phyloP scores from a whole-genome alignment of 2,888 invertebrate genomes.

The Ryuthela nishihirai region DNA sequence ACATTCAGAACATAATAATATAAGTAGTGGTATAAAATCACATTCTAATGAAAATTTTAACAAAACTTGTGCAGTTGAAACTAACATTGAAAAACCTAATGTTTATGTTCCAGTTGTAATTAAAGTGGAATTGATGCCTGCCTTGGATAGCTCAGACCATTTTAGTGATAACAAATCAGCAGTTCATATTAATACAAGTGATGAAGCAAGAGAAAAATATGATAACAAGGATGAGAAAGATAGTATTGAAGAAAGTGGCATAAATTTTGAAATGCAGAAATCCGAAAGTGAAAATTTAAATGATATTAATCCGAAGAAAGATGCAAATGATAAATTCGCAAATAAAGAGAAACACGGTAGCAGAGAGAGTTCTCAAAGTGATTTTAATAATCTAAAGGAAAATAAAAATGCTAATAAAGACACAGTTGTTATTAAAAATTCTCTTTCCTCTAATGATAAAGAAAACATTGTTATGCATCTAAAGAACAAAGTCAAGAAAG shows the following conservation, averaged over 20 bases:
- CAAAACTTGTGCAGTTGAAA: not conserved
- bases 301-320: slow-evolving; percentile 8
- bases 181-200: no score
- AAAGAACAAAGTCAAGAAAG: slow-evolving; percentile 16
- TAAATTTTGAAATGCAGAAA: slow-evolving; percentile 12
- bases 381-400: no score
- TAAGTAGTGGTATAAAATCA: slow-evolving; percentile 16
- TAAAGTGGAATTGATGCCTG: slow-evolving; percentile 17
- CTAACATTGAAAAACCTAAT: not conserved
- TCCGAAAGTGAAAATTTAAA: slow-evolving; percentile 9
- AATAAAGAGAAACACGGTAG: slow-evolving; percentile 1
- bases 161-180: not conserved
- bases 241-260: no score
- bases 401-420: no score
- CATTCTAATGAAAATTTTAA: slow-evolving; percentile 24
- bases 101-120: slow-evolving; percentile 22
- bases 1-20: slow-evolving; percentile 16
- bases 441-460: slow-evolving; percentile 24
- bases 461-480: slow-evolving; percentile 28
- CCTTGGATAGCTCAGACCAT: not conserved
- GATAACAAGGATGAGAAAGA: not conserved
- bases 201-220: not conserved
- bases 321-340: slow-evolving; percentile 7
- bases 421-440: slow-evolving; percentile 16
- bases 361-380: no score